Conservation (phyloP, 1,140 invertebrate species). For the Nephila pilipes region DNA sequence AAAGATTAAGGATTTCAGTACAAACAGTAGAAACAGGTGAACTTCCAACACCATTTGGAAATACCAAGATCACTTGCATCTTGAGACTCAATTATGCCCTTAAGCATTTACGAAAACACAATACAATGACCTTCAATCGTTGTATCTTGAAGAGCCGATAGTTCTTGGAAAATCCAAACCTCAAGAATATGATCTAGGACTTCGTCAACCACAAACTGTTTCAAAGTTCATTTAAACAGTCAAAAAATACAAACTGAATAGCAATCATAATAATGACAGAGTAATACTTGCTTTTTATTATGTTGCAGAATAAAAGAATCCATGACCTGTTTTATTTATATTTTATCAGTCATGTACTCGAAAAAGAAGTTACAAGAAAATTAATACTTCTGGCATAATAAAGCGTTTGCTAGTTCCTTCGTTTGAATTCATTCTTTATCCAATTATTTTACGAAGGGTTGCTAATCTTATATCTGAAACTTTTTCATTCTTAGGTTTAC, state of each 20-base stretch:
- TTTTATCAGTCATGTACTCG: not conserved
- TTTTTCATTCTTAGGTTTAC: too few relatives aligned
- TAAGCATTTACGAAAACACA: not conserved
- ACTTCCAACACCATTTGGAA: not conserved
- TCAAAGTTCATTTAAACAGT: not conserved
- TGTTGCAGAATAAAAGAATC: not conserved
- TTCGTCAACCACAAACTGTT: conserved; percentile 1
- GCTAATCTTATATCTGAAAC: too few relatives aligned
- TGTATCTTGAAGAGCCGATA: not conserved
- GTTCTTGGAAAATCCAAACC: not conserved
- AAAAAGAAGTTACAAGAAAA: not conserved
- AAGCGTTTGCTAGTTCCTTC: too few relatives aligned
- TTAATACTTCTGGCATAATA: too few relatives aligned
- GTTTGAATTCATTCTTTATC: too few relatives aligned
- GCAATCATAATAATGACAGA: not conserved
- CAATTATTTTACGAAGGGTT: too few relatives aligned
- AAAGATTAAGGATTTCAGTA: not conserved
- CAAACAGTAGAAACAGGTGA: not conserved
- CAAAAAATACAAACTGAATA: not conserved
- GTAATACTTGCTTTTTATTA: not conserved
- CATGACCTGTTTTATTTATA: not conserved
- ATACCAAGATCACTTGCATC: not conserved
- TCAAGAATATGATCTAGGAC: not conserved
- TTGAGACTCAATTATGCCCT: not conserved
- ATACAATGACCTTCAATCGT: not conserved